Conservation (phyloP, 2,888 invertebrate species). For the Oxyteleia sp. region DNA sequence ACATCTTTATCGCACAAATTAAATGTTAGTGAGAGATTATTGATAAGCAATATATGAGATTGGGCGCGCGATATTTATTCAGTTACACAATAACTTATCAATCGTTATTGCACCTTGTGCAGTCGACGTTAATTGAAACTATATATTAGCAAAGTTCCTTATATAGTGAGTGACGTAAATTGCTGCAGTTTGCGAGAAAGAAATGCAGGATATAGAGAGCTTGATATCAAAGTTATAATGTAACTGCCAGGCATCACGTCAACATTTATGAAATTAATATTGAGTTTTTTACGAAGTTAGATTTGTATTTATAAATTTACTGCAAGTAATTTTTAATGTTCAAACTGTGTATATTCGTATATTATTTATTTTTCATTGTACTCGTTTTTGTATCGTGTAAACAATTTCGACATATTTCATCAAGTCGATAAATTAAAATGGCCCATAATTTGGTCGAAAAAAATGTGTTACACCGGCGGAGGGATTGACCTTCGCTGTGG, state of each 20-base stretch:
- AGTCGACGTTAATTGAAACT: conserved; percentile 37
- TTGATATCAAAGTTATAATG: conserved; percentile 39
- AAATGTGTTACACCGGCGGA: neutral
- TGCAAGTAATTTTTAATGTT: conserved; percentile 7
- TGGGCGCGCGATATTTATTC: too few relatives aligned
- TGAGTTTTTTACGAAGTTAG: conserved; percentile 4
- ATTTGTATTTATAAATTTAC: conserved; percentile 7
- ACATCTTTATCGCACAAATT: too few relatives aligned
- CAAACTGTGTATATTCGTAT: too few relatives aligned
- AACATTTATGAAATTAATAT: conserved; percentile 44
- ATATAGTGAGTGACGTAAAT: conserved; percentile 41
- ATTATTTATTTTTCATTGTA: too few relatives aligned
- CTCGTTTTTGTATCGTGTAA: too few relatives aligned
- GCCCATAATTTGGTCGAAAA: conserved; percentile 2
- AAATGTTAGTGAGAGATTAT: too few relatives aligned
- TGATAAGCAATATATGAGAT: too few relatives aligned
- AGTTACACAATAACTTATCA: too few relatives aligned
- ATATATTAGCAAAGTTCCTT: conserved; percentile 44
- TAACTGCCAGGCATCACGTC: conserved; percentile 37
- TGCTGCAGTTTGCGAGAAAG: conserved; percentile 32
- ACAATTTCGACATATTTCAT: neutral
- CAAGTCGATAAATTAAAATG: neutral
- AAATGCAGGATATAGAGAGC: conserved; percentile 29
- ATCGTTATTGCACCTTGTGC: conserved; percentile 16
- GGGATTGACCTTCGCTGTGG: conserved; percentile 8